phyloP scores from a whole-genome alignment of 2,113 vertebrate species.

The Galemys pyrenaicus region DNA sequence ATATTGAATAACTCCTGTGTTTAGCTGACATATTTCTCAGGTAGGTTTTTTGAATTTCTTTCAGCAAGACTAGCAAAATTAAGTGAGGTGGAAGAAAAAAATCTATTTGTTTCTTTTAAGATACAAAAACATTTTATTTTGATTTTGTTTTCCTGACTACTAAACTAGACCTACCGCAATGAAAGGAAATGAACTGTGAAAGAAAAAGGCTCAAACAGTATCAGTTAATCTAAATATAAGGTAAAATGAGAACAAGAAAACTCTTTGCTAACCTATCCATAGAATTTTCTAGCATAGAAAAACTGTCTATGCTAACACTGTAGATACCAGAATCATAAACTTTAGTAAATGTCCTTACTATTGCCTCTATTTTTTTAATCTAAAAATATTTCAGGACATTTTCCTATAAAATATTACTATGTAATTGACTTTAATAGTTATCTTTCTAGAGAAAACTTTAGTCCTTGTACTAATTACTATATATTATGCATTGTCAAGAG shows the following conservation, averaged over 20 bases:
- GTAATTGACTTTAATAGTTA: background rate
- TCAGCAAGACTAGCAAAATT: conserved; percentile 46
- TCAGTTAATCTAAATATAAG: background rate
- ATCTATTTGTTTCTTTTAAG: background rate
- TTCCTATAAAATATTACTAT: background rate
- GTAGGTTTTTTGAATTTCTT: background rate
- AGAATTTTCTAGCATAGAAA: background rate
- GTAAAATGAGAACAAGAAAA: background rate
- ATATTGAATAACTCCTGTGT: background rate
- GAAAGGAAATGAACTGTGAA: background rate
- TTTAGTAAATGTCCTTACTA: background rate
- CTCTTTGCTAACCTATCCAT: background rate
- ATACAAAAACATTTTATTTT: background rate
- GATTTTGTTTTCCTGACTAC: background rate
- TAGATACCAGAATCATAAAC: background rate
- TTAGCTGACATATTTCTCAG: conserved; percentile 42
- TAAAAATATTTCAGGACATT: background rate
- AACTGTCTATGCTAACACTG: background rate
- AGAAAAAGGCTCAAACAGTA: background rate
- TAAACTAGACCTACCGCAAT: background rate
- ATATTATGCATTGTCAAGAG: background rate
- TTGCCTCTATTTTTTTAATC: background rate
- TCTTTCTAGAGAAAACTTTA: background rate
- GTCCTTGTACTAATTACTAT: background rate
- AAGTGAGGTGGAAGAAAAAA: background rate